Percentiles rank a stretch among this genome's conserved stretches.
These are phyloP conservation scores for Dicroscelio sp. DNA, from an alignment of 2,888 invertebrate species.

Conservation along the genomic window DNA sequence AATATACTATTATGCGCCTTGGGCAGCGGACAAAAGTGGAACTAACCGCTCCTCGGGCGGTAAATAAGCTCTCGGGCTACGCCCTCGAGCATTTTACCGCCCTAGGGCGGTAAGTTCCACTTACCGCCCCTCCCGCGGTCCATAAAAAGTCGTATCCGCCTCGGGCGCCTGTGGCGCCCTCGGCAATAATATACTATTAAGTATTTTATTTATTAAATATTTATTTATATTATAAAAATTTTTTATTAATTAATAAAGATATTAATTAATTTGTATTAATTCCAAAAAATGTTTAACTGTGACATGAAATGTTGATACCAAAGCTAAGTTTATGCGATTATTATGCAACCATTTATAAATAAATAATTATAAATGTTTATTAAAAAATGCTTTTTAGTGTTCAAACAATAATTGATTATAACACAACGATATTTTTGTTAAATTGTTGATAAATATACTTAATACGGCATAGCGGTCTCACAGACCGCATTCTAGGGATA, in stretches of 20 bases:
- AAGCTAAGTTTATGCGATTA: background rate
- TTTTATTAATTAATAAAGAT: constrained; percentile 38
- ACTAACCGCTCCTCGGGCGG: too few relatives aligned
- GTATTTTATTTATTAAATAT: constrained; percentile 11
- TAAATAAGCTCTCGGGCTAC: too few relatives aligned
- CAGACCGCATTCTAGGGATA: constrained; percentile 20
- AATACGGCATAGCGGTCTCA: constrained; percentile 16
- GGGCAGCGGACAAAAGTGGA: too few relatives aligned
- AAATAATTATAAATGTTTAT: too few relatives aligned
- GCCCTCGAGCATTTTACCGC: too few relatives aligned
- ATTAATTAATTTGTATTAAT: constrained; percentile 24
- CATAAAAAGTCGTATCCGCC: too few relatives aligned
- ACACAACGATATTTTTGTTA: background rate
- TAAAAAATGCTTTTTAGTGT: constrained; percentile 15
- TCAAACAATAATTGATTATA: background rate
- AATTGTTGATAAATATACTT: constrained; percentile 9
- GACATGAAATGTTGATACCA: background rate
- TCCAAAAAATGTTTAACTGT: too few relatives aligned
- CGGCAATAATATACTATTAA: too few relatives aligned
- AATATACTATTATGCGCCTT: too few relatives aligned
- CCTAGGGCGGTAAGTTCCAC: too few relatives aligned
- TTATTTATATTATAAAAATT: constrained; percentile 32
- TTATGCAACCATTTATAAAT: background rate
- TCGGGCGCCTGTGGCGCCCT: too few relatives aligned
- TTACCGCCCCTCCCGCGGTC: too few relatives aligned